Evolutionary conservation across 2,113 vertebrate genomes (phyloP).

Genomic region (Platysternon megacephalum): DNA sequence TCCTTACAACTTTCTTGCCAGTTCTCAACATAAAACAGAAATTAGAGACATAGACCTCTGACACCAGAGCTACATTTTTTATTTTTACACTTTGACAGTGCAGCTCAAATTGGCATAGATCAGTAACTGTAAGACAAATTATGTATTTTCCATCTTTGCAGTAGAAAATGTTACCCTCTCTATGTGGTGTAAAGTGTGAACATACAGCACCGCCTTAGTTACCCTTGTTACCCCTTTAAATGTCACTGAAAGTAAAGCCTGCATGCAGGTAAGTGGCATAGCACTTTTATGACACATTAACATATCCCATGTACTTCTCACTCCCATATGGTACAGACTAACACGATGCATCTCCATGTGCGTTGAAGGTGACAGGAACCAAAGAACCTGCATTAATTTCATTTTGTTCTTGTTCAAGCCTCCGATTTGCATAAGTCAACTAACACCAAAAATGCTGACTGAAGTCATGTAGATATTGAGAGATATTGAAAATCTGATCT

Average conservation of each 20-base stretch:
- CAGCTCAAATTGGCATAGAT: background rate
- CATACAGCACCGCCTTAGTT: background rate
- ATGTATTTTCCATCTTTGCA: background rate
- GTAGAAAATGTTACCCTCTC: too few species aligned
- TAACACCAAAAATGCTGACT: background rate
- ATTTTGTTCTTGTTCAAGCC: background rate
- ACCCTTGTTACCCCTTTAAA: background rate
- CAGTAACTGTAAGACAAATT: background rate
- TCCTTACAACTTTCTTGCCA: background rate
- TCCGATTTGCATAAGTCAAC: background rate
- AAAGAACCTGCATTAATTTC: background rate
- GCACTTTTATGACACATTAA: background rate
- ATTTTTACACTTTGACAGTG: background rate
- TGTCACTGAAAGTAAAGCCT: background rate
- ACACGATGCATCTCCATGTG: background rate
- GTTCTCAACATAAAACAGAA: background rate
- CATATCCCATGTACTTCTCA: background rate
- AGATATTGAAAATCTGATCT: background rate
- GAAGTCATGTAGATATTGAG: background rate
- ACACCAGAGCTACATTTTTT: background rate
- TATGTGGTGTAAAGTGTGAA: background rate
- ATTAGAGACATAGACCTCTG: background rate
- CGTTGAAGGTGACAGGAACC: background rate
- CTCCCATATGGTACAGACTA: background rate
- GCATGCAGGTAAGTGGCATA: background rate